Evolutionary conservation across 2,888 invertebrate species (phyloP), one percentile per base, ranked within the genome.

Genomic region (Metopia argyrocephala): DNA sequence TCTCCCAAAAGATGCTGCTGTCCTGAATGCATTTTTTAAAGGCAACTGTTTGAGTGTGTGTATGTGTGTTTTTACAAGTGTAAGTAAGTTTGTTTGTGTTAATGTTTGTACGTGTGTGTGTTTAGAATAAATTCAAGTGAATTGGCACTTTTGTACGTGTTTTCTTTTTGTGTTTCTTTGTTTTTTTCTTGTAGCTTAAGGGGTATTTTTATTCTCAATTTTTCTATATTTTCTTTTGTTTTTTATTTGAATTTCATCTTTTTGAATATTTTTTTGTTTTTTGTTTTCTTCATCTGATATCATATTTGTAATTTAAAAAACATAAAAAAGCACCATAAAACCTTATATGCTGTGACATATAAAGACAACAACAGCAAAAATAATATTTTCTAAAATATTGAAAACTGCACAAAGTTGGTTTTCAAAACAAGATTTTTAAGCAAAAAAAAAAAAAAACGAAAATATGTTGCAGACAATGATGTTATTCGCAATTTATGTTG

Each of bases 91-190:
- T 61, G 18, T 61, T 9, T 15, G 28, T 64, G 25, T 46, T 20
- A 28, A n/a, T 15, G n/a, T n/a, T n/a, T n/a, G n/a, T n/a, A 59
- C 54, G 59, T 64, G 64, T 65, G 59, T 76, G 70, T 73, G 54
- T n/a, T n/a, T 62, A 71, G 45, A 66, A 52, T 62, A 76, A 79
- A 76, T 71, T 79, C 79, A 76, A 73, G 76, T 71, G 76, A 79
- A 79, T 76, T 79, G 79, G 66, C 79, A 79, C 79, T 79, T 79
- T 76, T 71, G 76, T 79, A 76, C 76, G 76, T 76, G 79, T 70
- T 66, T 76, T 38, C 38, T 12, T 38, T 9, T 71, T 76, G 79
- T 70, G 71, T 76, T 38, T 15, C 9, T 38, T 9, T 71, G 57
- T 79, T 74, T 74, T 12, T 38, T 38, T 38, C 15, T 38, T 38